Evolutionary conservation across 2,797 vertebrate species (phyloP), one percentile per base, ranked within the genome.

Genomic region (Cygnus olor): DNA sequence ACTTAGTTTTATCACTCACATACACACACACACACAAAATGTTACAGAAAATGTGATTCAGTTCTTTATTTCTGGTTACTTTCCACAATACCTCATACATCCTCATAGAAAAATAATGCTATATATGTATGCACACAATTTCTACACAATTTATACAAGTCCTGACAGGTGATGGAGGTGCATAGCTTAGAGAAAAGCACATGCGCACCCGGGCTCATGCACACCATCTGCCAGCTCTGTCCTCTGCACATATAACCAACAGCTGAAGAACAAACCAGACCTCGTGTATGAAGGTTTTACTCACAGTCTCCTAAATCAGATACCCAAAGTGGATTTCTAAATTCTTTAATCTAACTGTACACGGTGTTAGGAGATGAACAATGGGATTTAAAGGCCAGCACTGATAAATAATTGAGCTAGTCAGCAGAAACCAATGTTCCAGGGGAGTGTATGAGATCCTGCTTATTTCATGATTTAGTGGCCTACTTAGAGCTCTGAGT

Each of bases 51-150:
- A 14, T n/a, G 15, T 34, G 1, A 1, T 54, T 45, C 1, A 30
- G 10, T 44, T 34, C 4, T 25, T 64, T 30, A 22, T 57, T 20
- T 16, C 4, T 79, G 5, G 3, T 64, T 34, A 32, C 56, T 76
- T 76, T 53, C 16, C 9, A 22, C 14, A 22, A 11, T 22, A 27
- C 36, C 10, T 53, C 22, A 38, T n/a, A 14, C 7, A 44, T 15
- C 4, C 1, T 22, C 51, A 3, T 25, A 32, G 54, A 61, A 27
- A 10, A 15, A 38, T 36, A 22, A 1, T 28, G 1, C 6, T 53
- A 14, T 3, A 3, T 2, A 19, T 25, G 2, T 57, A 12, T 42
- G 8, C 16, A 53, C 0, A 51, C 3, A 5, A 8, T 47, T 66
- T 76, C 18, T 61, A 19, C 0, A 51, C 3, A 6, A 10, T 36